Base-by-base conservation (phyloP, 2,797 vertebrate genomes). In the Macrochelys suwanniensis region DNA sequence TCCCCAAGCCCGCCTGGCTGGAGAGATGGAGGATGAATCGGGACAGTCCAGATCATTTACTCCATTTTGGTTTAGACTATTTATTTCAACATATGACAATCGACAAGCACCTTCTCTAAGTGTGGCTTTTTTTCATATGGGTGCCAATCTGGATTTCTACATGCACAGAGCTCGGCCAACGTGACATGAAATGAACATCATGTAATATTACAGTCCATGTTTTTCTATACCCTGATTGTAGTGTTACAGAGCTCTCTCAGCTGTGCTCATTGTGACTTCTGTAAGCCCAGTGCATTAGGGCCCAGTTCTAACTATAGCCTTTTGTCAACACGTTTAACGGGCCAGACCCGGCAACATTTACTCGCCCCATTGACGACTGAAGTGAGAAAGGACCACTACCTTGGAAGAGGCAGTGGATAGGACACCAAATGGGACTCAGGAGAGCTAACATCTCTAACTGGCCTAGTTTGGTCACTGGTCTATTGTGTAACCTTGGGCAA, bases 161-260 rank as follows among this genome's bases (percentile, higher is more conserved):
- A 2, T 0, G 1, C 19, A 23, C 54, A 82, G 45, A 56, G 33
- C 21, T 2, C 3, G 56, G 84, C 51, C 51, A 26, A 9, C 59
- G 31, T 7, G 9, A n/a, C 2, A 4, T 42, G 3, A 89, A 16
- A 33, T 51, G 9, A 37, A 33, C 31, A 33, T 28, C 12, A 28
- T 16, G 13, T 31, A 59, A 61, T 33, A 33, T 33, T 33, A 17
- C 59, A 61, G 33, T 61, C 31, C 11, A 33, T 33, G 59, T 4
- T 15, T 59, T 33, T n/a, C 59, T 33, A 33, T 33, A 61, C 31
- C 31, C 31, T 16, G 59, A 16, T 61, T 33, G 59, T 33, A 33
- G 15, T 16, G 59, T 13, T 6, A 61, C 59, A 33, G 59, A 17
- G 15, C 13, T 15, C 13, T 15, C 28, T 28, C 13, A 31, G 6